Conservation (phyloP, 2,113 vertebrate genomes). For the Strigops habroptila region DNA sequence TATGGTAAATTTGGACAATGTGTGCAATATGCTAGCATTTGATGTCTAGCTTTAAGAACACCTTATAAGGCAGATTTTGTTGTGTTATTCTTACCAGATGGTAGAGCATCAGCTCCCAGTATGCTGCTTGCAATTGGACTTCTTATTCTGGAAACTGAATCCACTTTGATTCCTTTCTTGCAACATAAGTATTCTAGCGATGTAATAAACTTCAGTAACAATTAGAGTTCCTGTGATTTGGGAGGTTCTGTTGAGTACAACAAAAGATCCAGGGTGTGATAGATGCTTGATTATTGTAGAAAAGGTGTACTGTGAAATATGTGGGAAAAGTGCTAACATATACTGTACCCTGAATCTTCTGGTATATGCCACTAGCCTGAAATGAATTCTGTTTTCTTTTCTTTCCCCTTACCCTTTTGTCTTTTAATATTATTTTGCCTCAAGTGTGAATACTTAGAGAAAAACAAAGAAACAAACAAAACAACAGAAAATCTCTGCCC, state of each 20-base stretch:
- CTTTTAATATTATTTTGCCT: not conserved
- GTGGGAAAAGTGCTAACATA: not conserved
- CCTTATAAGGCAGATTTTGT: constrained; percentile 15
- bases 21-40: not conserved
- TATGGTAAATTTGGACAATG: not conserved
- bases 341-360: not conserved
- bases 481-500: not conserved
- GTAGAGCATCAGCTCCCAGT: not conserved
- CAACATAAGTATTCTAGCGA: not conserved
- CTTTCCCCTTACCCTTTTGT: not conserved
- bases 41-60: not conserved
- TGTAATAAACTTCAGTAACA: not conserved
- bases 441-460: not conserved
- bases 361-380: not conserved
- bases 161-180: not conserved
- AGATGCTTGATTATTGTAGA: not conserved
- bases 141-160: not conserved
- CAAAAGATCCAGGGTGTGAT: not conserved
- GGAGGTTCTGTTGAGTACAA: not conserved
- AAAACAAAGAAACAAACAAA: not conserved
- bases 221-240: not conserved
- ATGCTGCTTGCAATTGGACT: not conserved
- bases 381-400: not conserved
- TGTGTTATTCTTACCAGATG: not conserved
- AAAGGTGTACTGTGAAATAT: not conserved